Conservation (phyloP, 2,888 invertebrate genomes). For the Rugalucina vietnamica region DNA sequence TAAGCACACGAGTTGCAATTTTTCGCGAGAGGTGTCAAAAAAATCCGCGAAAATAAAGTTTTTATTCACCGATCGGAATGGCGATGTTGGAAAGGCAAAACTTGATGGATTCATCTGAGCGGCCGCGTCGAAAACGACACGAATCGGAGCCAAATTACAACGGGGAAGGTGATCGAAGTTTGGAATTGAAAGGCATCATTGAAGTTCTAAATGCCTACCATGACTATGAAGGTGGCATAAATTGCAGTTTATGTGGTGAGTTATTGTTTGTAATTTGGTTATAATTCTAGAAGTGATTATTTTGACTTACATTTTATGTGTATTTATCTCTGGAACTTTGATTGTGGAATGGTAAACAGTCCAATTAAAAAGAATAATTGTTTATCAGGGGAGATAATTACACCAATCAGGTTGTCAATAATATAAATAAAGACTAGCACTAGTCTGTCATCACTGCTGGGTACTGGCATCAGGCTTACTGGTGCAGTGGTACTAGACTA, state of each 20-base stretch:
- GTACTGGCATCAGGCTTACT: too few species aligned
- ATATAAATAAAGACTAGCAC: too few species aligned
- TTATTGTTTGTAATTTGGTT: too few species aligned
- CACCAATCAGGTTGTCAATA: too few species aligned
- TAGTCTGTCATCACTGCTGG: too few species aligned
- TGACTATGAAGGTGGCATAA: constrained; percentile 79
- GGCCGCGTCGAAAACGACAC: constrained; percentile 65
- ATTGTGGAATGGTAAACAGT: too few species aligned
- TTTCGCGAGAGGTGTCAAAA: constrained; percentile 8
- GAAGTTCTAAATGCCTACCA: constrained; percentile 70
- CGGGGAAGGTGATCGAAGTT: constrained; percentile 65
- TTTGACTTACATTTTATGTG: too few species aligned
- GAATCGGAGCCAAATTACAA: constrained; percentile 67
- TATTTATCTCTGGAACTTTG: too few species aligned
- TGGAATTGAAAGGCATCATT: constrained; percentile 74
- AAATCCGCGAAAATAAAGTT: neutral
- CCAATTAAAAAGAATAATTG: too few species aligned
- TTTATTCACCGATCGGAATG: constrained; percentile 33
- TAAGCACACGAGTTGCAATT: constrained; percentile 26
- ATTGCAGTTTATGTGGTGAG: constrained; percentile 79
- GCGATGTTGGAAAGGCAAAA: constrained; percentile 59
- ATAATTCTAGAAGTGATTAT: too few species aligned
- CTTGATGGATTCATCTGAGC: constrained; percentile 42
- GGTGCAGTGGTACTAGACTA: too few species aligned
- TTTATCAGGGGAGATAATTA: too few species aligned